Evolutionary conservation across 23 tunicate genomes (phyloP).

Genomic region (Botrylloides violaceus): DNA sequence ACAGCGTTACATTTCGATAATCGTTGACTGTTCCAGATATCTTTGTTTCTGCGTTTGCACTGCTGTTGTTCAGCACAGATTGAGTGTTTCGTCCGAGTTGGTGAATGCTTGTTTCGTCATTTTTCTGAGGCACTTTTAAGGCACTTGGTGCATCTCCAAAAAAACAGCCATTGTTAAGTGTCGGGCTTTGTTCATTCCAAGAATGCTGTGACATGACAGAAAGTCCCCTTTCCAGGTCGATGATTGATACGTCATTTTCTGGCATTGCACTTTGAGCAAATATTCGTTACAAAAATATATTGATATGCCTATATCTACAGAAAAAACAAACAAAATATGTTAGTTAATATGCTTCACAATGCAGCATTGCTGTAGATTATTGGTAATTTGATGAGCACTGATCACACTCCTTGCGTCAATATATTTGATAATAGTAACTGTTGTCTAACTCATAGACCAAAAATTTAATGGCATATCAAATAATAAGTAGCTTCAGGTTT

Average conservation of each 20-base stretch:
- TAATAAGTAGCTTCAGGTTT: no score
- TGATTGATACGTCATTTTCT: neutral
- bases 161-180: neutral
- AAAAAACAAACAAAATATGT: no score
- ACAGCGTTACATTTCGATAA: slow-evolving; percentile 15
- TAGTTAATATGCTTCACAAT: no score
- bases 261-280: no score
- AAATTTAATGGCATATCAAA: no score
- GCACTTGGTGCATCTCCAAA: neutral
- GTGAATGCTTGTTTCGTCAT: neutral
- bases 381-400: no score
- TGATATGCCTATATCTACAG: no score
- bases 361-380: no score
- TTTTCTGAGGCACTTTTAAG: neutral
- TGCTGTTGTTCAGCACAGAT: neutral
- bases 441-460: no score
- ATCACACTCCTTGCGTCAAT: no score
- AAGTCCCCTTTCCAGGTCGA: neutral
- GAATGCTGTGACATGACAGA: neutral
- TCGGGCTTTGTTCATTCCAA: neutral
- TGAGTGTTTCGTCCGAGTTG: neutral
- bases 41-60: neutral
- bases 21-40: neutral
- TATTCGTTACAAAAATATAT: no score
- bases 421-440: no score